Conservation (phyloP, 2,888 invertebrate species). For the Oscheius myriophilus region DNA sequence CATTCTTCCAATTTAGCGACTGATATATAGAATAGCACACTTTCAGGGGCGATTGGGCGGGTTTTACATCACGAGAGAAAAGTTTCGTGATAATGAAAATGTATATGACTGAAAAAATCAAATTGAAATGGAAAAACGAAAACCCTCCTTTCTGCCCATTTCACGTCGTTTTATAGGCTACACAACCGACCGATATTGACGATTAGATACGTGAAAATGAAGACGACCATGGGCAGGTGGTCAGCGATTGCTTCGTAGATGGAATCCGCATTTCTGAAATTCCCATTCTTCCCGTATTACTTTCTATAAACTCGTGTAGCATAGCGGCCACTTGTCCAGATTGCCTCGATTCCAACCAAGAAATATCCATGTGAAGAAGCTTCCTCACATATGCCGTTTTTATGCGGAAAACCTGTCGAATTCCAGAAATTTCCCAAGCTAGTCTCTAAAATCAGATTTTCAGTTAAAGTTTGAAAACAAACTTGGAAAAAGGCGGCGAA, state of each 20-base stretch:
- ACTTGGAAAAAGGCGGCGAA: constrained; percentile 67
- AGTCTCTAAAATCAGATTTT: constrained; percentile 47
- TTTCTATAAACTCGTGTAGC: constrained; percentile 61
- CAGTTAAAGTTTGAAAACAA: not conserved
- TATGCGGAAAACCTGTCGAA: constrained; percentile 65
- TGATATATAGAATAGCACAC: too few species aligned
- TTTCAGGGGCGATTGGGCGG: too few species aligned
- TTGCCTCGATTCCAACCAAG: constrained; percentile 68
- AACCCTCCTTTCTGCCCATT: too few species aligned
- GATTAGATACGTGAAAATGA: constrained; percentile 59
- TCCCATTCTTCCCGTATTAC: not conserved
- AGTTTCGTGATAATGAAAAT: too few species aligned
- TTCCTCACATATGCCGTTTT: constrained; percentile 66
- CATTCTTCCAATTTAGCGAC: too few species aligned
- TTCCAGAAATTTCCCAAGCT: constrained; percentile 66
- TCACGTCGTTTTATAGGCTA: too few species aligned
- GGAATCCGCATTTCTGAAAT: constrained; percentile 62
- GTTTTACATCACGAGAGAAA: too few species aligned
- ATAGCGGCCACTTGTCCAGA: constrained; percentile 68
- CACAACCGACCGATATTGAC: constrained; percentile 42
- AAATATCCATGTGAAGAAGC: constrained; percentile 67
- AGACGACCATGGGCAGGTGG: constrained; percentile 67
- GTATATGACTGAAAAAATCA: too few species aligned
- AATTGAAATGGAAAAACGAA: too few species aligned
- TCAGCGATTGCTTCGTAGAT: constrained; percentile 69